Base-by-base conservation (phyloP, 2,797 vertebrate species). In the Megaceryle alcyon region DNA sequence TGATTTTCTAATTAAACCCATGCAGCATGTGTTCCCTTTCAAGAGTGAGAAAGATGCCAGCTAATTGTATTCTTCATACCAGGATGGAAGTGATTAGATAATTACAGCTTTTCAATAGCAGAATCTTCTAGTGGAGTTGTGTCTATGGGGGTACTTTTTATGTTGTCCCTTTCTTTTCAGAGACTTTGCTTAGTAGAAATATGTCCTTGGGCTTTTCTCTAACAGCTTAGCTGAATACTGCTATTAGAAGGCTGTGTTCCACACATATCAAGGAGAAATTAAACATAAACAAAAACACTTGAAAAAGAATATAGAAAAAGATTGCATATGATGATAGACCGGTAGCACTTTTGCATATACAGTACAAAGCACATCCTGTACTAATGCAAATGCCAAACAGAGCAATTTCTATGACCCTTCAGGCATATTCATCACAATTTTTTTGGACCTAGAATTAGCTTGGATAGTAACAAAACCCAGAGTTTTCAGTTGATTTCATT, bases 281-380 rank as follows among this genome's bases (percentile, higher is more conserved):
- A 92, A 87, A 85, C 21, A 66, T 12, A 89, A 96, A 87, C 44
- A 77, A 56, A 84, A 93, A 46, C 49, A 75, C 21, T 22, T 51
- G 44, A 88, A 88, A 92, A 92, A 83, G 70, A 39, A 29, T 41
- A 77, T 13, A 85, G 64, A 44, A 88, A 73, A 77, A 96, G 88
- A 92, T 92, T 21, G 49, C 21, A 78, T 28, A 19, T 4, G n/a
- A 51, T 85, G 94, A 95, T 96, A 96, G 94, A 86, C 26, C n/a
- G 61, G 65, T 10, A 96, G 46, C 57, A 81, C 49, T 93, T 94
- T 68, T 81, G 65, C 71, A 80, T 76, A 73, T 26, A 56, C 19
- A 95, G 65, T 48, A 89, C 84, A 93, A 96, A 96, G 84, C 75
- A 82, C 44, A 59, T 16, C 33, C 75, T 33, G n/a, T 49, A 28